Conservation (phyloP, 2,888 invertebrate genomes). For the Microctonus brassicae region DNA sequence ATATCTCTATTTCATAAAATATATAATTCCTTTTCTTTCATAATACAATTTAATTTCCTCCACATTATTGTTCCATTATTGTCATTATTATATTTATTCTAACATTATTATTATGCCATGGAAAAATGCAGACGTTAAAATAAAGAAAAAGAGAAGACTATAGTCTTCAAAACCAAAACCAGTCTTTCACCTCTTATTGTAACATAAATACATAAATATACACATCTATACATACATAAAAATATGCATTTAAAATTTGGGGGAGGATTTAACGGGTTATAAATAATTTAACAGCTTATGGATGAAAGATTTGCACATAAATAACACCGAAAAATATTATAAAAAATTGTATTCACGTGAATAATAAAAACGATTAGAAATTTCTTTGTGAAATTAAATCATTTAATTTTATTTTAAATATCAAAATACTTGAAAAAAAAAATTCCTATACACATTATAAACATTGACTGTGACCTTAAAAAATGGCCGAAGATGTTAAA, state of each 20-base stretch:
- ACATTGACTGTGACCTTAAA: no score
- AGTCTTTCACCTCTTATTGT: conserved; percentile 53
- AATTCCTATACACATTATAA: no score
- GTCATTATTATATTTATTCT: not conserved
- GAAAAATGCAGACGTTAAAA: not conserved
- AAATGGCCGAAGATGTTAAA: no score
- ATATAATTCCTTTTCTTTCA: no score
- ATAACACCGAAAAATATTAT: not conserved
- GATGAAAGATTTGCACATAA: not conserved
- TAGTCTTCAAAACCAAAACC: conserved; percentile 57
- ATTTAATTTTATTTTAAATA: no score
- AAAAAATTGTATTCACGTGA: not conserved
- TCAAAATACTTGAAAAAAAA: no score
- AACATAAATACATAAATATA: conserved; percentile 32
- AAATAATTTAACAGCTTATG: not conserved
- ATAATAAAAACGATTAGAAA: not conserved
- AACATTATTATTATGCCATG: not conserved
- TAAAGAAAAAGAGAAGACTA: conserved; percentile 48
- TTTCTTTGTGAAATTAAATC: no score
- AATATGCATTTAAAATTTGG: no score
- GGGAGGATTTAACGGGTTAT: not conserved
- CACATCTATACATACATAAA: no score
- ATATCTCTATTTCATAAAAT: no score
- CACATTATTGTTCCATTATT: conserved; percentile 10
- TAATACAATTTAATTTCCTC: not conserved